Conservation (phyloP, 2,797 vertebrate genomes). For the Halcyon leucocephala region DNA sequence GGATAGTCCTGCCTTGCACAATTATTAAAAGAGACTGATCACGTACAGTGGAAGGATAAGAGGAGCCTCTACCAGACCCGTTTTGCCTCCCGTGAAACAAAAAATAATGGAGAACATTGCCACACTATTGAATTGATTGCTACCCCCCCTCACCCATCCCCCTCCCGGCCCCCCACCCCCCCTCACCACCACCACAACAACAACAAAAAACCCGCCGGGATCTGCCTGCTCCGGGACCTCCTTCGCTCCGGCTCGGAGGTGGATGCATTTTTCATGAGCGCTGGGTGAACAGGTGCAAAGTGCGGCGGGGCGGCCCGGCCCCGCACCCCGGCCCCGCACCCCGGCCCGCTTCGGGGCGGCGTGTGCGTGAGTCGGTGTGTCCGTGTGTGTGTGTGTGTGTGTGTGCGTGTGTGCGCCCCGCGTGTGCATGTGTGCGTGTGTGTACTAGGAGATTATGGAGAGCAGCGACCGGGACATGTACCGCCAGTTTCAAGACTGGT, state of each 20-base stretch:
- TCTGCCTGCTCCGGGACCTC: conserved; percentile 75
- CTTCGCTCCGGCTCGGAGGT: conserved; percentile 57
- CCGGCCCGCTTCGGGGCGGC: neutral
- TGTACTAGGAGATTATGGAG: conserved; percentile 78
- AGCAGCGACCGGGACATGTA: conserved; percentile 87
- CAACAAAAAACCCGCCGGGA: conserved; percentile 17
- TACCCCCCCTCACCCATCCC: too few relatives aligned
- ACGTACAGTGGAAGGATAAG: conserved; percentile 66
- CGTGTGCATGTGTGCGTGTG: conserved; percentile 56
- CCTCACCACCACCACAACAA: neutral
- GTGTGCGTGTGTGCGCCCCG: conserved; percentile 25
- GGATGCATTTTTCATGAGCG: conserved; percentile 75
- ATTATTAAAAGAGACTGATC: conserved; percentile 74
- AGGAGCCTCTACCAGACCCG: conserved; percentile 61
- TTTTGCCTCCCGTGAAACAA: conserved; percentile 27
- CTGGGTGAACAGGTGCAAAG: conserved; percentile 84
- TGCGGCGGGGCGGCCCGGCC: conserved; percentile 69
- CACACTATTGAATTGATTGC: too few relatives aligned
- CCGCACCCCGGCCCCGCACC: conserved; percentile 29
- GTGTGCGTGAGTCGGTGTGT: neutral
- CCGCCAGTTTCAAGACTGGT: conserved; percentile 89
- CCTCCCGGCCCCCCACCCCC: neutral
- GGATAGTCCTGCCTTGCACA: conserved; percentile 78
- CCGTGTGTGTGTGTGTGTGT: neutral
- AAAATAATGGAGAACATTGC: neutral